Evolutionary conservation across 2,797 vertebrate genomes (phyloP).

Genomic region (Xiphophorus birchmanni): DNA sequence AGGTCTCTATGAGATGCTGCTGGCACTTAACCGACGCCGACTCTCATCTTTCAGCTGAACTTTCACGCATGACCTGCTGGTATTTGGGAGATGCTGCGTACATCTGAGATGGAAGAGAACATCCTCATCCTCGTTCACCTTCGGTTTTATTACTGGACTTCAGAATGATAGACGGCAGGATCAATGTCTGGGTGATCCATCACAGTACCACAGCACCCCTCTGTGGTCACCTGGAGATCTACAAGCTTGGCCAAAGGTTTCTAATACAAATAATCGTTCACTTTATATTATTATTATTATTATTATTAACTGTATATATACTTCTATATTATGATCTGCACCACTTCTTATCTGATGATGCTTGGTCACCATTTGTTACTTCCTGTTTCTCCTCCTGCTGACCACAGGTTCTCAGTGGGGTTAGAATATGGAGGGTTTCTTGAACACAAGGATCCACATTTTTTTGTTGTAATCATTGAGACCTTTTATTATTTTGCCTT

Average conservation of each 20-base stretch:
- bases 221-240: slow-evolving; percentile 12
- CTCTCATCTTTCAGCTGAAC: slow-evolving; percentile 24
- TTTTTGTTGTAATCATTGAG: not conserved
- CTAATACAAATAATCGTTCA: not conserved
- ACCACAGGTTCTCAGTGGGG: not conserved
- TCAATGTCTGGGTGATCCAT: not conserved
- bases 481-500: not conserved
- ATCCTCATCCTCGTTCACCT: not conserved
- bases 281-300: not conserved
- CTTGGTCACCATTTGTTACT: not conserved
- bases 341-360: not conserved
- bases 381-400: not conserved
- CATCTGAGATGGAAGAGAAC: not conserved
- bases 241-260: not conserved
- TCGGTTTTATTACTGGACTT: not conserved
- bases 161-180: not conserved
- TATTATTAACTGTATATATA: not conserved
- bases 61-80: slow-evolving; percentile 28
- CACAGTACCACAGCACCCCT: slow-evolving; percentile 35
- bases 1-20: not conserved
- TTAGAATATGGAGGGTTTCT: not conserved
- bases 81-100: slow-evolving; percentile 7
- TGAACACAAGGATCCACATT: not conserved
- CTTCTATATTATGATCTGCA: too few species aligned
- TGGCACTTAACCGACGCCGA: slow-evolving; percentile 8